Percentiles rank a stretch among this genome's conserved stretches.
These are phyloP conservation scores for Smutsia gigantea DNA, from an alignment of 2,797 vertebrate species.

Conservation along the genomic window DNA sequence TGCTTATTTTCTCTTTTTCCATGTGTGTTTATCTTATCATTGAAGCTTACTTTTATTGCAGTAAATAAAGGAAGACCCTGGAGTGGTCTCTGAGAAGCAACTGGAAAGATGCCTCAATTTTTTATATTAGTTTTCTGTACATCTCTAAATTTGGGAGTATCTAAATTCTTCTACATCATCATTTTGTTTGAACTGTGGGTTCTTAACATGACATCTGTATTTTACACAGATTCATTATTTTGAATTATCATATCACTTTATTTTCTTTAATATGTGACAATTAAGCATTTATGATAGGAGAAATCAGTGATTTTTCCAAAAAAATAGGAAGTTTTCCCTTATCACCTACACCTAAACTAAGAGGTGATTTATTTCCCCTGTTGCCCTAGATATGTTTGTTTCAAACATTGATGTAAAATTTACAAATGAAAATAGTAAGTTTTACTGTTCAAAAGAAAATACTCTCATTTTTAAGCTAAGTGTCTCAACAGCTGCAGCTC, in stretches of 20 bases:
- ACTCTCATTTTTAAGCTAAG: not conserved
- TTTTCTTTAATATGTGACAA: conserved; percentile 11
- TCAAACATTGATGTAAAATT: not conserved
- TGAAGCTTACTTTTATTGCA: not conserved
- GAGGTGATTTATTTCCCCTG: not conserved
- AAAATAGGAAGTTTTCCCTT: not conserved
- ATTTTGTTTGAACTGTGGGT: not conserved
- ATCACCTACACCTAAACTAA: not conserved
- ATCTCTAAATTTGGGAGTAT: not conserved
- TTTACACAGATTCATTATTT: not conserved
- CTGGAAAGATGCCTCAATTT: not conserved
- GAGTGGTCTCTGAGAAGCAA: not conserved
- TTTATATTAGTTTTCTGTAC: not conserved
- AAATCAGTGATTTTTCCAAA: not conserved
- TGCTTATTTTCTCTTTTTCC: not conserved
- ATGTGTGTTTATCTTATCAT: not conserved
- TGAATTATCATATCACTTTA: not conserved
- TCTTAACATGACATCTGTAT: not conserved
- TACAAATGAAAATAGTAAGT: not conserved
- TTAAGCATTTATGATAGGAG: not conserved
- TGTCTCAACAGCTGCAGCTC: not conserved
- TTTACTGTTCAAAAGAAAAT: conserved; percentile 22
- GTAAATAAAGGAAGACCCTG: not conserved
- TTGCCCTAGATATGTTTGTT: not conserved
- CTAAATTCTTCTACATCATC: not conserved